These are phyloP conservation scores for Cyanoramphus novaezelandiae DNA, from an alignment of 2,113 vertebrate genomes.

Conservation along the genomic window DNA sequence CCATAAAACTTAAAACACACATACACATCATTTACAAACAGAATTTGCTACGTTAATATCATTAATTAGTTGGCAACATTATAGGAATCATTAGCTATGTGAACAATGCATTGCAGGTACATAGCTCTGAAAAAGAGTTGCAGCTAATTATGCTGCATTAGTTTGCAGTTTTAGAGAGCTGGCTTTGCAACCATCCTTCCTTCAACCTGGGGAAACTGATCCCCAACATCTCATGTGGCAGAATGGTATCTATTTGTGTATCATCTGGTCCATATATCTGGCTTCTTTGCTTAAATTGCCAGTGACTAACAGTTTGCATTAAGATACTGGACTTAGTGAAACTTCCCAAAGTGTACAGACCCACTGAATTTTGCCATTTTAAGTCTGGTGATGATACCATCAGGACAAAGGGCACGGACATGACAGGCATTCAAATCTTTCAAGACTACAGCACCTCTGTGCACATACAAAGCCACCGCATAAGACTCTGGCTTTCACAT, in stretches of 20 bases:
- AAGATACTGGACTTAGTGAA: not conserved
- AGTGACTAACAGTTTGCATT: not conserved
- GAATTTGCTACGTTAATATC: not conserved
- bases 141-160: not conserved
- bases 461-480: not conserved
- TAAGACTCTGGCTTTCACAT: not conserved
- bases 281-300: not conserved
- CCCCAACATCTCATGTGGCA: not conserved
- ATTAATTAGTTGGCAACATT: not conserved
- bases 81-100: not conserved
- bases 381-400: not conserved
- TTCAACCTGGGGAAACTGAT: not conserved
- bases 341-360: not conserved
- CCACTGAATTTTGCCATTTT: not conserved
- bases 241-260: not conserved
- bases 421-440: not conserved
- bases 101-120: not conserved
- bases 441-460: not conserved
- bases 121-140: not conserved
- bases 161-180: not conserved
- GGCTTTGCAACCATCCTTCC: not conserved
- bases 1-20: not conserved
- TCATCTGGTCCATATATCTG: not conserved
- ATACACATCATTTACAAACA: not conserved
- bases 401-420: not conserved